Base-by-base conservation (phyloP, 1,140 invertebrate genomes). In the Gonatopus flavifemur region DNA sequence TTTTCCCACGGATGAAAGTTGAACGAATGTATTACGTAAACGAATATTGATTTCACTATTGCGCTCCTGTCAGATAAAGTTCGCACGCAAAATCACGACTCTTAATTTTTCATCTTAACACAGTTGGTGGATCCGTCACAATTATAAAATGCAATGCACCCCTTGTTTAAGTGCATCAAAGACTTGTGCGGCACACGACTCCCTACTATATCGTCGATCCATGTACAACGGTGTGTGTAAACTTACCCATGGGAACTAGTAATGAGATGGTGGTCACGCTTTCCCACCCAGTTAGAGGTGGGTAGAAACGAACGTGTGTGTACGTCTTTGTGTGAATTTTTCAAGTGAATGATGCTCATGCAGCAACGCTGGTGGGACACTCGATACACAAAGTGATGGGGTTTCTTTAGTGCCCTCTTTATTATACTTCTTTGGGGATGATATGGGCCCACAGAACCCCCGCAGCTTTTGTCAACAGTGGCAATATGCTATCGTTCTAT, bases 181-280 rank as follows among this genome's bases (percentile, higher is more conserved):
- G 47, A 64, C 57, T 59, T 64, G 59, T 49, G 53, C 54, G 49
- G 63, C 71, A 70, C 71, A 67, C 70, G 62, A 70, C 69, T 59
- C 49, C 48, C 44, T 42, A n/a, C n/a, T n/a, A n/a, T n/a, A n/a
- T n/a, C n/a, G n/a, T n/a, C n/a, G n/a, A n/a, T n/a, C n/a, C n/a
- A n/a, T n/a, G n/a, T n/a, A n/a, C n/a, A n/a, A n/a, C n/a, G n/a
- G 52, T 51, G 56, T 47, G 36, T 36, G 50, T 51, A 63, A 47
- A 46, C 51, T 62, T 54, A 64, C 75, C 69, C 76, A 75, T 78
- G 74, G 74, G 76, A 78, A 77, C 74, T 55, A 56, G 66, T 77
- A 78, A 78, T 77, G 73, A 76, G 74, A 76, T 74, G 72, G 74
- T 70, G 75, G 75, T 73, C 72, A 72, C 58, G 66, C 62, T 67